Base-by-base conservation (phyloP, 2,888 invertebrate species). In the Parnassius smintheus region DNA sequence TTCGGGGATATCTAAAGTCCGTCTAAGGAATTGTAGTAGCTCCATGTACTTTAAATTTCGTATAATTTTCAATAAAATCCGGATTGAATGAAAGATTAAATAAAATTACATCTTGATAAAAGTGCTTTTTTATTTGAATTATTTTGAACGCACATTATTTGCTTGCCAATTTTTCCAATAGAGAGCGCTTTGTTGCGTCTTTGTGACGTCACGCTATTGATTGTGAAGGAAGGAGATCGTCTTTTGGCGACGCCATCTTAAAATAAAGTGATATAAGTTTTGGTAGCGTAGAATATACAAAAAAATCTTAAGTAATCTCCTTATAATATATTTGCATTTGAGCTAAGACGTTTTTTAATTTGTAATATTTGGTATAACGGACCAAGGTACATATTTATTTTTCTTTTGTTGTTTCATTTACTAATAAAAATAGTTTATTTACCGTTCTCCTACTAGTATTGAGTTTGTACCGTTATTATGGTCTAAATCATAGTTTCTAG, bases 331-430 rank as follows among this genome's bases (percentile, higher is more conserved):
- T 78, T 83, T 84, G 80, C 74, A 81, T 85, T 86, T 80, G 81
- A 80, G 82, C 81, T 86, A 83, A 84, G 76, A 76, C 82, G 82
- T 77, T 86, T 86, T 83, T 83, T 78, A 82, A 80, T 81, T 75
- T 71, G 75, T 81, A 75, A 89, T 92, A 94, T 93, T 93, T 93
- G 94, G 93, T 94, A 93, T 95, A 94, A 95, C 95, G 95, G 94
- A 95, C 95, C 95, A 94, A 95, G 95, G 95, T 95, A 93, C 85
- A 91, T 77, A 73, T 76, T 80, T 92, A 92, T 93, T 93, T 93
- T 81, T 73, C 73, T 79, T 77, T 83, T 85, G 80, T 78, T 81
- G 75, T 80, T 80, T 75, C 74, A 65, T 70, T 69, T 68, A 79
- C 73, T 72, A 71, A 75, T 76, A 77, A 75, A 84, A 84, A 80